Percentiles rank a stretch among this genome's conserved stretches.
Evolutionary conservation across 2,113 vertebrate genomes (phyloP).

Genomic region (Calyptommatus sinebrachiatus): DNA sequence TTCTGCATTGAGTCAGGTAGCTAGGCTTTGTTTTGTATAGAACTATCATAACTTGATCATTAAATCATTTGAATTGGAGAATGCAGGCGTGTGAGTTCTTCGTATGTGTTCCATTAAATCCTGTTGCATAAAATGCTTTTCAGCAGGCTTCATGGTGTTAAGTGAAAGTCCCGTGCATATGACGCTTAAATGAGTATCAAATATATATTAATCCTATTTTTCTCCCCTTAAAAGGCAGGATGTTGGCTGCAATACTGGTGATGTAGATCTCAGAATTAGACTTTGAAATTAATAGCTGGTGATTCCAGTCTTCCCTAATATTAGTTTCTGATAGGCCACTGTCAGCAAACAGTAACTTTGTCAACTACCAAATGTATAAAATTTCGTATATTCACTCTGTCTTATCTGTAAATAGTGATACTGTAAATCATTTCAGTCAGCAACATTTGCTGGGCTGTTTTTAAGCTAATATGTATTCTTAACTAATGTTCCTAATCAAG

Average conservation of each 20-base stretch:
- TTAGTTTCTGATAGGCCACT: constrained; percentile 76
- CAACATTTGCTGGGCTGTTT: constrained; percentile 83
- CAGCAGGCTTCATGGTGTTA: constrained; percentile 33
- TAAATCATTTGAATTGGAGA: constrained; percentile 63
- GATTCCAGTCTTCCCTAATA: constrained; percentile 75
- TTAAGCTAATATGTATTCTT: constrained; percentile 83
- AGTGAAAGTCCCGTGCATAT: constrained; percentile 47
- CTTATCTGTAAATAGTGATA: constrained; percentile 83
- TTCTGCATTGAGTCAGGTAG: constrained; percentile 51
- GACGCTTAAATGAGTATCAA: constrained; percentile 37
- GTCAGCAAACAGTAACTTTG: constrained; percentile 73
- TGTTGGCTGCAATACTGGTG: constrained; percentile 60
- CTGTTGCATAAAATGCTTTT: constrained; percentile 42
- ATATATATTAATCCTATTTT: constrained; percentile 45
- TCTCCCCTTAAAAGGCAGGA: constrained; percentile 64
- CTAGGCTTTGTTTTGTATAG: constrained; percentile 59
- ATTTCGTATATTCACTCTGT: constrained; percentile 83
- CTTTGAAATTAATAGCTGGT: constrained; percentile 68
- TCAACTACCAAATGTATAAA: constrained; percentile 82
- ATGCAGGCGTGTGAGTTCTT: constrained; percentile 58
- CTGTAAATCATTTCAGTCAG: constrained; percentile 74
- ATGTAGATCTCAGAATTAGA: constrained; percentile 57
- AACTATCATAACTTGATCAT: constrained; percentile 52
- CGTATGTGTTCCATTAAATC: constrained; percentile 28
- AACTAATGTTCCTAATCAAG: constrained; percentile 77